phyloP scores from a whole-genome alignment of 2,797 vertebrate species.

The Pseudotriccus pelzelni region DNA sequence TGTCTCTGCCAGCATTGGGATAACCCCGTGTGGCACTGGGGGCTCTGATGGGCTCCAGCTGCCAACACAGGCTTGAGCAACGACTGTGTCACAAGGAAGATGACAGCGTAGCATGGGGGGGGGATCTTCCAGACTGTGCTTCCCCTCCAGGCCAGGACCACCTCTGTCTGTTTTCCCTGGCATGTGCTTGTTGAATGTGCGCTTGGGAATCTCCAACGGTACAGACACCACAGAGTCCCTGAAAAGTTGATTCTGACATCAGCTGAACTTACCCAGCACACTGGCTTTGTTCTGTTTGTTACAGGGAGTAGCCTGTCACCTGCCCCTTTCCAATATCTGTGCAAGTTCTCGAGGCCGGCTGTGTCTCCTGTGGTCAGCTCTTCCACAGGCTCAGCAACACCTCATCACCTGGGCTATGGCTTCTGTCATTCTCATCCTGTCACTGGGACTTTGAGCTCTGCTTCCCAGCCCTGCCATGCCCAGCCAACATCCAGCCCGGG shows the following conservation, averaged over 20 bases:
- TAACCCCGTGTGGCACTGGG: accelerated
- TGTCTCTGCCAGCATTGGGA: accelerated
- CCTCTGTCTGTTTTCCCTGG: neutral
- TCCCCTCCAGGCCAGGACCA: neutral
- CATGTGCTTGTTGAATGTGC: accelerated
- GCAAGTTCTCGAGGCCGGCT: accelerated
- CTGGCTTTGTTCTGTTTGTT: neutral
- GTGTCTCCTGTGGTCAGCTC: accelerated
- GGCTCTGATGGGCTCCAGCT: neutral
- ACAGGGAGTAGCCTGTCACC: neutral
- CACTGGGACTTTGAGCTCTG: accelerated
- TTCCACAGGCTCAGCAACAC: accelerated
- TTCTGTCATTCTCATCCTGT: neutral
- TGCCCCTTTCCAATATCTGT: accelerated
- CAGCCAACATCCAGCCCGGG: neutral
- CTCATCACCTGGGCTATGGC: neutral
- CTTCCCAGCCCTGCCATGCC: neutral
- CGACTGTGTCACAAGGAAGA: neutral
- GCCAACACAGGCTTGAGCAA: accelerated
- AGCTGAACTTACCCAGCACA: neutral
- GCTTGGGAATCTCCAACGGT: neutral
- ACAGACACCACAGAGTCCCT: accelerated
- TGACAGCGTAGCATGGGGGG: accelerated
- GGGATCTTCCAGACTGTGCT: neutral
- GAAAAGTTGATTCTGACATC: neutral